Evolutionary conservation across 2,113 vertebrate species (phyloP).

Genomic region (Leucopsar rothschildi): DNA sequence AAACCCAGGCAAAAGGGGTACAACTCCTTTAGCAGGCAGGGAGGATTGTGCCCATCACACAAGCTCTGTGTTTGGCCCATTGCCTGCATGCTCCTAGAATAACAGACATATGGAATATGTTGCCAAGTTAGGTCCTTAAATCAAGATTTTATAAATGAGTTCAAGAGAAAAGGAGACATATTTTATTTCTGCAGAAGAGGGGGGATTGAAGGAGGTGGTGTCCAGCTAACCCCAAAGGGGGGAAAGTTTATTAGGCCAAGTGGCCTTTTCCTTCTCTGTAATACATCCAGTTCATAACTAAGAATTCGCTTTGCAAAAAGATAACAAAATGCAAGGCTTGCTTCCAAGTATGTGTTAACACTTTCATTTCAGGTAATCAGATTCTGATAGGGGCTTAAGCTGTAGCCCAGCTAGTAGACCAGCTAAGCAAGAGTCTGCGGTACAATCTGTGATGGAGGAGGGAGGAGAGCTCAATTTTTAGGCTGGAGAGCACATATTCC

Average conservation of each 20-base stretch:
- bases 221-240: conserved; percentile 37
- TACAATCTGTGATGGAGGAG: background rate
- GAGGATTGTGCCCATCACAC: conserved; percentile 29
- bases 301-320: conserved; percentile 53
- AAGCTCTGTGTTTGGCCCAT: background rate
- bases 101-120: conserved; percentile 46
- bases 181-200: conserved; percentile 50
- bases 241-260: conserved; percentile 47
- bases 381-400: background rate
- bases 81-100: conserved; percentile 38
- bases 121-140: conserved; percentile 55
- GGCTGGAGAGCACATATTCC: conserved; percentile 45
- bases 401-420: background rate
- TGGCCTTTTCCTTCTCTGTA: conserved; percentile 53
- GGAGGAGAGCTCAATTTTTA: conserved; percentile 37
- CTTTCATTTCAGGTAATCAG: conserved; percentile 34
- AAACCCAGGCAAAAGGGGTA: conserved; percentile 36
- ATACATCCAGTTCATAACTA: conserved; percentile 26
- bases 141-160: conserved; percentile 55
- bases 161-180: conserved; percentile 35
- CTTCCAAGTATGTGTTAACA: conserved; percentile 51
- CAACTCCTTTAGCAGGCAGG: background rate
- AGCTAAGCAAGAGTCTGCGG: conserved; percentile 30
- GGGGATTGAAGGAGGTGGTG: conserved; percentile 1
- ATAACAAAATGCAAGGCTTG: conserved; percentile 47